A percentile compares a stretch with the other conserved stretches of the same genome.
Conservation (phyloP, 37 sponge, comb jelly and placozoan species). For the Dysidea cf. avara region DNA sequence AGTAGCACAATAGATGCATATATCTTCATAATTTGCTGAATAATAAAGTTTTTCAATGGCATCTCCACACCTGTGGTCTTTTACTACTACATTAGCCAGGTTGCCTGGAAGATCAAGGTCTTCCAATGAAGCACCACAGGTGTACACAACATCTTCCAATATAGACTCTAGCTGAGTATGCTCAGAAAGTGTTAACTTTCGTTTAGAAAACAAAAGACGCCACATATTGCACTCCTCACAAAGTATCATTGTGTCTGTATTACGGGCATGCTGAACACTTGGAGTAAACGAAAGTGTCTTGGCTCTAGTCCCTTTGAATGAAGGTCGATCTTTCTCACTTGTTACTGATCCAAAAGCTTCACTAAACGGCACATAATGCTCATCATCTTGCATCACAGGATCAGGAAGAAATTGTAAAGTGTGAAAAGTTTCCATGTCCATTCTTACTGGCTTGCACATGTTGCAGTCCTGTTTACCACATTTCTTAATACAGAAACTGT, state of each 20-base stretch:
- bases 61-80: no score
- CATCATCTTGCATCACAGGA: conserved; percentile 10
- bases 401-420: conserved; percentile 1
- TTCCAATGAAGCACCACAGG: no score
- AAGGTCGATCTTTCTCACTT: conserved; percentile 11
- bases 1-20: no score
- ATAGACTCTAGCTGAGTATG: no score
- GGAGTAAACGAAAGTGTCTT: conserved; percentile 18
- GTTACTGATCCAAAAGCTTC: conserved; percentile 2
- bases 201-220: conserved; percentile 27
- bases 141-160: no score
- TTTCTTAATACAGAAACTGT: conserved; percentile 29
- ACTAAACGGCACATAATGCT: conserved; percentile 23
- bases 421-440: not conserved
- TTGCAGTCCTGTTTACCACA: conserved; percentile 6
- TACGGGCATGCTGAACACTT: conserved; percentile 20
- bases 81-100: no score
- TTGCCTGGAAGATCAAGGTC: no score
- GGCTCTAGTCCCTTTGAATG: not conserved
- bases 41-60: no score
- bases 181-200: no score
- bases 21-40: no score
- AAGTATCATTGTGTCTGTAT: conserved; percentile 6
- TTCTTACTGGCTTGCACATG: conserved; percentile 16
- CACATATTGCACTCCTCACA: conserved; percentile 36